These are phyloP conservation scores for Chrysolina haemoptera DNA, from an alignment of 2,888 invertebrate species.

Conservation along the genomic window DNA sequence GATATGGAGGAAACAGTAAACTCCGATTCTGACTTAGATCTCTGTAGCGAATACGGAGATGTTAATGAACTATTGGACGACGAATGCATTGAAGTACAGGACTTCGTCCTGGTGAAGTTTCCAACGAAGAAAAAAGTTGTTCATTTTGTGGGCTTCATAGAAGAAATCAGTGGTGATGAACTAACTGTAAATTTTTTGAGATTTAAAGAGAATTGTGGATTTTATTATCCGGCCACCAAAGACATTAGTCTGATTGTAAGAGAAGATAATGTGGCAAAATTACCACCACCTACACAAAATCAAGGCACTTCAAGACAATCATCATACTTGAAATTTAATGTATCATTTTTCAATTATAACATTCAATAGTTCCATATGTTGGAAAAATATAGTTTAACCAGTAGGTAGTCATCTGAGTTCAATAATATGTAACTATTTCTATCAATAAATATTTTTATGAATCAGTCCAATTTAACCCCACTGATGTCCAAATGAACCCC, in stretches of 20 bases:
- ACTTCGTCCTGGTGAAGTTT: slow-evolving; percentile 6
- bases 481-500: slow-evolving; percentile 20
- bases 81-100: neutral
- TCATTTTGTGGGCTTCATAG: neutral
- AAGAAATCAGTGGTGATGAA: neutral
- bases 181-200: slow-evolving; percentile 8
- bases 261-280: slow-evolving; percentile 16
- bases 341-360: slow-evolving; percentile 24
- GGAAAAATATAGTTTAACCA: slow-evolving; percentile 4
- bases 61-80: slow-evolving; percentile 15
- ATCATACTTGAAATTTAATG: slow-evolving; percentile 19
- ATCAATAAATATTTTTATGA: slow-evolving; percentile 1
- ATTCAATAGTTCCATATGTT: neutral
- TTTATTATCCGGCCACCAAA: slow-evolving; percentile 4
- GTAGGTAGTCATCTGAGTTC: neutral
- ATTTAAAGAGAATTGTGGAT: slow-evolving; percentile 1
- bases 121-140: slow-evolving; percentile 8
- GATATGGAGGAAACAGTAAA: slow-evolving; percentile 5
- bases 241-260: slow-evolving; percentile 15
- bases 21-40: slow-evolving; percentile 11
- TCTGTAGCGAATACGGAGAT: neutral
- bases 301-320: slow-evolving; percentile 19
- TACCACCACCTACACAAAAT: slow-evolving; percentile 22
- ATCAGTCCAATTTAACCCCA: slow-evolving; percentile 21
- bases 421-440: neutral